These are phyloP conservation scores for Lepidocolaptes lacrymiger DNA, from an alignment of 2,797 vertebrate genomes.

Conservation along the genomic window DNA sequence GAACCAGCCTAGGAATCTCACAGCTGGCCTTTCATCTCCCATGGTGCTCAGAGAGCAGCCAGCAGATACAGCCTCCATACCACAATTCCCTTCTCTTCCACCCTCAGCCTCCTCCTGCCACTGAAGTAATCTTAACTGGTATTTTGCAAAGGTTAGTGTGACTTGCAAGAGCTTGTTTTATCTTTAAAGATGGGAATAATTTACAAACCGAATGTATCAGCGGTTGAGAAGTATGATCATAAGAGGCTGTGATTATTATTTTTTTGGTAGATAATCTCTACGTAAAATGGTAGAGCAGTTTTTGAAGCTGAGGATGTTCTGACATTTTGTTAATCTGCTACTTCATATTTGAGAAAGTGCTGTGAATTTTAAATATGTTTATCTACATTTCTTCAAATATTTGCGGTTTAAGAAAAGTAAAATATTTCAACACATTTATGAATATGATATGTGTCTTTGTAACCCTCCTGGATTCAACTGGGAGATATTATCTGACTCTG, in stretches of 20 bases:
- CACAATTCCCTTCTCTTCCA: background rate
- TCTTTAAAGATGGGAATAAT: background rate
- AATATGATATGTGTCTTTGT: conserved; percentile 53
- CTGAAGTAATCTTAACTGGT: background rate
- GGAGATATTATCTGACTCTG: conserved; percentile 6
- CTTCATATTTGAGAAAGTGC: conserved; percentile 53
- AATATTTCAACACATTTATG: conserved; percentile 56
- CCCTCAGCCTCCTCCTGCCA: background rate
- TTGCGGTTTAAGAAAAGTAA: conserved; percentile 58
- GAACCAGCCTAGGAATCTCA: background rate
- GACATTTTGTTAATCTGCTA: conserved; percentile 61
- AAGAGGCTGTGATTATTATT: background rate
- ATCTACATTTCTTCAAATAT: conserved; percentile 62
- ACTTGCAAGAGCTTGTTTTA: background rate
- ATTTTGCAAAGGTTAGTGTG: background rate
- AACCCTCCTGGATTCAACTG: conserved; percentile 40
- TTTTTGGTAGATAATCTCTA: conserved; percentile 42
- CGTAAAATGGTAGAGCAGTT: conserved; percentile 25
- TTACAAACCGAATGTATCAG: conserved; percentile 22
- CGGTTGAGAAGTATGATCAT: background rate
- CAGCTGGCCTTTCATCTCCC: background rate
- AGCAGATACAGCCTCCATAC: background rate
- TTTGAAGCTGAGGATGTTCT: conserved; percentile 56
- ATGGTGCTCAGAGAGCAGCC: background rate
- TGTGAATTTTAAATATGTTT: conserved; percentile 71